A percentile compares a stretch with the other conserved stretches of the same genome.
Conservation (phyloP, 2,113 vertebrate species). For the Trogon surrucura region DNA sequence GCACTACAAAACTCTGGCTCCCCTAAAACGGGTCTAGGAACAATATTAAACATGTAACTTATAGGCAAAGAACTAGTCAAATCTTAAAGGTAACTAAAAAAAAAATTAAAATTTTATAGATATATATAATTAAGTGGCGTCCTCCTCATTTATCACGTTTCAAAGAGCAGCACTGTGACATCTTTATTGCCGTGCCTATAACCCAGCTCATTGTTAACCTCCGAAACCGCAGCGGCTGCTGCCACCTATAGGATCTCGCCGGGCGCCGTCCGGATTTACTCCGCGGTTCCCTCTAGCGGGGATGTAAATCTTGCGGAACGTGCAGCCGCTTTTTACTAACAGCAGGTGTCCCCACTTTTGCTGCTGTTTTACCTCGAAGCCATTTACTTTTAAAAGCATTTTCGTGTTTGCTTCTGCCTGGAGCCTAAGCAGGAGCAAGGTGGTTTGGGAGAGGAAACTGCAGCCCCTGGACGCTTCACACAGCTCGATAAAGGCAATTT, state of each 20-base stretch:
- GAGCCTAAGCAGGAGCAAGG: constrained; percentile 62
- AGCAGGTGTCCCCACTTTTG: constrained; percentile 86
- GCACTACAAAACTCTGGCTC: constrained; percentile 45
- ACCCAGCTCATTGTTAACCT: constrained; percentile 69
- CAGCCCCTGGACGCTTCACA: constrained; percentile 57
- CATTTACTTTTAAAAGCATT: constrained; percentile 78
- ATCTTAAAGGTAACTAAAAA: constrained; percentile 66
- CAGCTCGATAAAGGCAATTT: constrained; percentile 67
- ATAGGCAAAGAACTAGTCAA: constrained; percentile 70
- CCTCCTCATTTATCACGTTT: constrained; percentile 73
- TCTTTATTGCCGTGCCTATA: constrained; percentile 66
- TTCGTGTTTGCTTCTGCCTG: constrained; percentile 71
- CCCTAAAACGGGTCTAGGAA: constrained; percentile 10
- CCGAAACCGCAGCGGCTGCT: constrained; percentile 86
- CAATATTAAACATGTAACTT: constrained; percentile 58
- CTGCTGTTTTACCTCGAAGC: constrained; percentile 68
- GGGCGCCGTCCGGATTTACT: constrained; percentile 41
- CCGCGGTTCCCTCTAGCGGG: constrained; percentile 67
- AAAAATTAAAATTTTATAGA: background rate
- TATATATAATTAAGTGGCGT: constrained; percentile 47
- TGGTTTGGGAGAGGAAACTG: constrained; percentile 61
- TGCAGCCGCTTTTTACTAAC: constrained; percentile 81
- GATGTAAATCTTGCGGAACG: constrained; percentile 14
- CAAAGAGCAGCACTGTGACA: constrained; percentile 75
- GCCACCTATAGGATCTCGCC: constrained; percentile 84